phyloP scores from a whole-genome alignment of 2,113 vertebrate species.

The Crotalus horridus region DNA sequence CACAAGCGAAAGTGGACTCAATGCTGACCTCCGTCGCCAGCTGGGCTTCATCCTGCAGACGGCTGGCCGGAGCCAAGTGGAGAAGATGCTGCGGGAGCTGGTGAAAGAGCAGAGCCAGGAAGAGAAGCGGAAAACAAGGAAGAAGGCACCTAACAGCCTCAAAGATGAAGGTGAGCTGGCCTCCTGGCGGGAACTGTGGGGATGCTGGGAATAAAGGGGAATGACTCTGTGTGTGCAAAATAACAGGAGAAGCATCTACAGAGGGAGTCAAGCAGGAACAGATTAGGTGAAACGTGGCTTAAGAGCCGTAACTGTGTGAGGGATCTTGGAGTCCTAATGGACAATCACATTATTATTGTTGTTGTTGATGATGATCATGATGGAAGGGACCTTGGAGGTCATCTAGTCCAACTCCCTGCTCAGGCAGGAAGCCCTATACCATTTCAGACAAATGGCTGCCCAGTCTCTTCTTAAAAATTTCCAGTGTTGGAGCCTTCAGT shows the following conservation, averaged over 20 bases:
- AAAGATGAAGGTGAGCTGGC: constrained; percentile 19
- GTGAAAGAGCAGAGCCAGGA: constrained; percentile 46
- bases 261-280: neutral
- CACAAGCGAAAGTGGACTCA: constrained; percentile 17
- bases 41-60: constrained; percentile 47
- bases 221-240: neutral
- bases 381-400: too few species aligned
- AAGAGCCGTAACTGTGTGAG: neutral
- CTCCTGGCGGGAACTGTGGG: neutral
- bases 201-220: neutral
- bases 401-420: too few species aligned
- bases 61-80: constrained; percentile 42
- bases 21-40: constrained; percentile 35
- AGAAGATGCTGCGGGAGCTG: constrained; percentile 52
- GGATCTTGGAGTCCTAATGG: neutral
- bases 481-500: too few species aligned
- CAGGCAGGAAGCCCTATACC: too few species aligned
- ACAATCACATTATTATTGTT: too few species aligned
- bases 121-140: neutral
- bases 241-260: neutral
- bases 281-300: neutral
- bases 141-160: neutral
- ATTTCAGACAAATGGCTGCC: too few species aligned
- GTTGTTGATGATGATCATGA: too few species aligned
- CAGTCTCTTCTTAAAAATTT: too few species aligned